Base-by-base conservation (phyloP, 2,797 vertebrate species). In the Oreonectes daqikongensis region DNA sequence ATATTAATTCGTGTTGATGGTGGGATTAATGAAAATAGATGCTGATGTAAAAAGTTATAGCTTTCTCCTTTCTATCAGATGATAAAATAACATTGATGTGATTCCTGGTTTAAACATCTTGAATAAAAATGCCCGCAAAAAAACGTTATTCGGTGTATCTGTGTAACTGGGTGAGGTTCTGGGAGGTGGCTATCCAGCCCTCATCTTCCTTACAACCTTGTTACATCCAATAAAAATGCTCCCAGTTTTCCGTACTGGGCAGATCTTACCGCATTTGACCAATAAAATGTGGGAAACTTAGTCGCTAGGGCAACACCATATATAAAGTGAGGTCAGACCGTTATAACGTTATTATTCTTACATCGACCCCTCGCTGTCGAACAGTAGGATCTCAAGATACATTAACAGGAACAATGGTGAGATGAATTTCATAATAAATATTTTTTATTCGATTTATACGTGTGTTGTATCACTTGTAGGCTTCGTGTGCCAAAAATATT, bases 351-450 rank as follows among this genome's bases (percentile, higher is more conserved):
- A 91, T 89, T 87, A 79, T 71, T 90, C 92, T 93, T 92, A 92
- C 91, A 89, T 87, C 92, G 92, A 92, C 90, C 87, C 66, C 88
- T 71, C 90, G 88, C 79, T 81, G 92, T 93, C 92, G 90, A 80
- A 69, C 68, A 88, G 92, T 91, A 89, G 92, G 92, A 90, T 70
- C 55, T 66, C 30, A n/a, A 53, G 18, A 20, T 72, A 70, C 42
- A 59, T 32, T 42, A 30, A 22, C 55, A 24, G 38, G 1, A 81
- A 81, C 35, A 76, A 86, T 86, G 85, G 85, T 86, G 50, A 86
- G 84, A n/a, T 7, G 3, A 14, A 15, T 50, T 46, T 52, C 3
- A 26, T 46, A 18, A 15, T 8, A 50, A 50, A 20, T 20, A 2
- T 20, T n/a, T 50, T 20, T 50, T n/a, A 8, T 50, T 6, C n/a